Conservation (phyloP, 2,113 vertebrate species). For the Rhea pennata region DNA sequence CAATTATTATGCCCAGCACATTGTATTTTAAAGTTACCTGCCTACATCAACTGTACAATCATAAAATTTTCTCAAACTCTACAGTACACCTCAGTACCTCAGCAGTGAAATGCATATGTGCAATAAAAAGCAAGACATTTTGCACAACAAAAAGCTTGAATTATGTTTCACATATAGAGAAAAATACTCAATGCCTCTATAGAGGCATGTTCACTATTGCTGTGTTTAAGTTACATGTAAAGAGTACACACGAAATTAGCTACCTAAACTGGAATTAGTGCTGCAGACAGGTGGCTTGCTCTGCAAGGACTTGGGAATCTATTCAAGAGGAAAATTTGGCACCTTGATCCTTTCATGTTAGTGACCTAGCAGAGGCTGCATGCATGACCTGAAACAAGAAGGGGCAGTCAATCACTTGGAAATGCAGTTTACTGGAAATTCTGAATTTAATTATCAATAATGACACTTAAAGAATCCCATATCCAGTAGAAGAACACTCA, state of each 20-base stretch:
- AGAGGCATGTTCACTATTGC: rapidly evolving
- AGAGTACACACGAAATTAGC: not conserved
- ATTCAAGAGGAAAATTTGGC: not conserved
- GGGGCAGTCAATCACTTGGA: not conserved
- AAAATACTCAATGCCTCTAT: not conserved
- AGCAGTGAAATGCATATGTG: not conserved
- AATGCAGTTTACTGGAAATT: not conserved
- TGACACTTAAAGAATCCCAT: no score
- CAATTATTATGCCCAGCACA: not conserved
- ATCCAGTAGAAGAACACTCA: not conserved
- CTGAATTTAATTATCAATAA: no score
- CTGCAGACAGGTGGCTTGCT: not conserved
- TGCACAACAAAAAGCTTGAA: not conserved
- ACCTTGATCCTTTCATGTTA: not conserved
- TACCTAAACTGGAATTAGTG: not conserved
- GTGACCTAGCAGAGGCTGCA: not conserved
- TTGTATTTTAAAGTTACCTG: not conserved
- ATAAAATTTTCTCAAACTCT: not conserved
- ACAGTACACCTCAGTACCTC: not conserved
- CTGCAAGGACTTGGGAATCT: rapidly evolving
- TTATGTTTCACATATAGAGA: not conserved
- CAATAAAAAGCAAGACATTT: not conserved
- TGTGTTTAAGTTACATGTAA: not conserved
- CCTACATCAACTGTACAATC: not conserved
- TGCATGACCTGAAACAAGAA: not conserved